phyloP scores from a whole-genome alignment of 2,888 invertebrate genomes.

The Carterocephalus palaemon region DNA sequence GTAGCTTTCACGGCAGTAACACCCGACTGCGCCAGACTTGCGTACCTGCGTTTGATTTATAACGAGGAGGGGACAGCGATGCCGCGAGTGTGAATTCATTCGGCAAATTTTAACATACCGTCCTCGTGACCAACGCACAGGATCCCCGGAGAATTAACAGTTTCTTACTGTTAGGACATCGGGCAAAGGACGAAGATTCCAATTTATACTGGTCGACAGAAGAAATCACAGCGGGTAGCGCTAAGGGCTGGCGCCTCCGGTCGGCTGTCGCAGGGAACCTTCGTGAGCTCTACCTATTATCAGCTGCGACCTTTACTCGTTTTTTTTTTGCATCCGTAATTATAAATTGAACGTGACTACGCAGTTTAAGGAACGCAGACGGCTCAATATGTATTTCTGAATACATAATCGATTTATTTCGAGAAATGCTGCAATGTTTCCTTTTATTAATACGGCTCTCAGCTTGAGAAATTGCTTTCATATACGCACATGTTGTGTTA shows the following conservation, averaged over 20 bases:
- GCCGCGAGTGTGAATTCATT: slow-evolving; percentile 69
- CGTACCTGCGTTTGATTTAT: slow-evolving; percentile 77
- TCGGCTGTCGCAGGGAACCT: slow-evolving; percentile 54
- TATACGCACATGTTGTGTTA: neutral
- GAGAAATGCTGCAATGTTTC: slow-evolving; percentile 8
- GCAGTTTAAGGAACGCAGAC: slow-evolving; percentile 58
- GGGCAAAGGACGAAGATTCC: slow-evolving; percentile 11
- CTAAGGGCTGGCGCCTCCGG: slow-evolving; percentile 65
- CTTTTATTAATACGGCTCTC: slow-evolving; percentile 12
- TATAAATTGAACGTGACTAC: slow-evolving; percentile 55
- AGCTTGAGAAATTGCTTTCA: slow-evolving; percentile 23
- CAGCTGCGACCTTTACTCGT: slow-evolving; percentile 59
- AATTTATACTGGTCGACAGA: slow-evolving; percentile 11
- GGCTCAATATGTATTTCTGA: slow-evolving; percentile 57
- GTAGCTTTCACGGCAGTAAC: slow-evolving; percentile 44
- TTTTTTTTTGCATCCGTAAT: slow-evolving; percentile 57
- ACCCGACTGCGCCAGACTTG: slow-evolving; percentile 64
- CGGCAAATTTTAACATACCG: slow-evolving; percentile 55
- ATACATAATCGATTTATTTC: slow-evolving; percentile 55
- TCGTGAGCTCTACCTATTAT: slow-evolving; percentile 72
- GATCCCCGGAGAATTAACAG: slow-evolving; percentile 19
- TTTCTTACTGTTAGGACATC: slow-evolving; percentile 1
- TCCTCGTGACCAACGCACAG: slow-evolving; percentile 31
- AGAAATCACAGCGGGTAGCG: slow-evolving; percentile 65
- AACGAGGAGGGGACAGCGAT: slow-evolving; percentile 66